phyloP scores from a whole-genome alignment of 1,140 invertebrate species.

The Drosophila burlai region DNA sequence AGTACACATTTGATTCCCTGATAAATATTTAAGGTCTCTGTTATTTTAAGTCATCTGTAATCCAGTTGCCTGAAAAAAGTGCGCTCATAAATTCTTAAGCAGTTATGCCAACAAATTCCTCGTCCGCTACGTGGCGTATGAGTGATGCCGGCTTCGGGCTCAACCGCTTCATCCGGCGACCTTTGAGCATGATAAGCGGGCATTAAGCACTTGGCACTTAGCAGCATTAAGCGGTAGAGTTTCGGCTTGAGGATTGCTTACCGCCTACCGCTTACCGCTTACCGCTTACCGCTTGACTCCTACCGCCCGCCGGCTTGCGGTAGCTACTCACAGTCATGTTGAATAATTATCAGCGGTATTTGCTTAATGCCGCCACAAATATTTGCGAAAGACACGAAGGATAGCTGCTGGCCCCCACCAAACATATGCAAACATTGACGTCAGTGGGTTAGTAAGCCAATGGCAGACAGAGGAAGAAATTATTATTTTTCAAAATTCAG shows the following conservation, averaged over 20 bases:
- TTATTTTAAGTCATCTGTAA: conserved; percentile 15
- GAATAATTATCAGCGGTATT: conserved; percentile 77
- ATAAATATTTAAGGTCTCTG: conserved; percentile 11
- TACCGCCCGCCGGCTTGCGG: not conserved
- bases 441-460: conserved; percentile 10
- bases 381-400: conserved; percentile 72
- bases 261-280: too few relatives aligned
- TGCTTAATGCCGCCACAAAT: conserved; percentile 64
- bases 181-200: conserved; percentile 29
- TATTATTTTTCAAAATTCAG: not conserved
- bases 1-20: conserved; percentile 5
- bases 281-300: too few relatives aligned
- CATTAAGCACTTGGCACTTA: conserved; percentile 28
- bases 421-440: conserved; percentile 50
- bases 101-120: not conserved
- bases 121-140: conserved; percentile 14
- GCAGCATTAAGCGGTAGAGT: conserved; percentile 1
- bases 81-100: conserved; percentile 4
- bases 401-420: conserved; percentile 19
- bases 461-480: conserved; percentile 8
- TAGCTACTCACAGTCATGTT: conserved; percentile 51
- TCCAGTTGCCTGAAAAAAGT: not conserved
- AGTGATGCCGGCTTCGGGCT: conserved; percentile 29
- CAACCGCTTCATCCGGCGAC: conserved; percentile 9
- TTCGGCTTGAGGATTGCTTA: not conserved